phyloP scores from a whole-genome alignment of 2,797 vertebrate species.

The Huso huso region DNA sequence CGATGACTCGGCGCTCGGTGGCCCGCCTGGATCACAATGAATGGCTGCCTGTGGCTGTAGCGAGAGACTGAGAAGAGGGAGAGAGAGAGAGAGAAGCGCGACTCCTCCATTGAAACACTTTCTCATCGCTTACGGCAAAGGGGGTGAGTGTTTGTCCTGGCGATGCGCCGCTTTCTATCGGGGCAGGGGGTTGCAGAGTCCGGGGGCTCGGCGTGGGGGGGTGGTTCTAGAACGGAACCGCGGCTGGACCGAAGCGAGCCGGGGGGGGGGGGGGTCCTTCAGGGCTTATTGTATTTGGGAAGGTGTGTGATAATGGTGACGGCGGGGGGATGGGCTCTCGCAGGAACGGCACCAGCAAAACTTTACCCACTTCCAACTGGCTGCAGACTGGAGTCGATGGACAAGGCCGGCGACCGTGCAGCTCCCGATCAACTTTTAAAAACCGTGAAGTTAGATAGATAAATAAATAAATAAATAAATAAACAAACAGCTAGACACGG shows the following conservation, averaged over 20 bases:
- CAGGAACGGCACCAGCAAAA: slow-evolving; percentile 46
- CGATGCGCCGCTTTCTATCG: slow-evolving; percentile 22
- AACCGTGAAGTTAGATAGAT: neutral
- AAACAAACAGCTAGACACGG: neutral
- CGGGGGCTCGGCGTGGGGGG: slow-evolving; percentile 31
- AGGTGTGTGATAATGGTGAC: slow-evolving; percentile 43
- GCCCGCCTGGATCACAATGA: slow-evolving; percentile 68
- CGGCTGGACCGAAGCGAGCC: slow-evolving; percentile 25
- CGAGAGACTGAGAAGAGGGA: slow-evolving; percentile 35
- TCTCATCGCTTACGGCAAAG: slow-evolving; percentile 45
- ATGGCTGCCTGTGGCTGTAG: slow-evolving; percentile 70
- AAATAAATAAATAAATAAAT: neutral
- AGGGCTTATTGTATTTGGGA: slow-evolving; percentile 39
- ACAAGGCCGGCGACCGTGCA: slow-evolving; percentile 24
- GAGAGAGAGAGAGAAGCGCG: slow-evolving; percentile 48
- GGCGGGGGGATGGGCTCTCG: slow-evolving; percentile 55
- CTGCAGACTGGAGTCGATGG: slow-evolving; percentile 25
- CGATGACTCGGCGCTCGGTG: slow-evolving; percentile 62
- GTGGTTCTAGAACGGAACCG: slow-evolving; percentile 11
- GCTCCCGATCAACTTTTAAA: neutral
- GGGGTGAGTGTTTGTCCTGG: slow-evolving; percentile 52
- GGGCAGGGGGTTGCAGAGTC: slow-evolving; percentile 36
- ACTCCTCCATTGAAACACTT: slow-evolving; percentile 48
- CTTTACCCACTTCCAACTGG: slow-evolving; percentile 47
- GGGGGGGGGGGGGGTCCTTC: neutral